These are phyloP conservation scores for Austrolebias charrua DNA, from an alignment of 2,797 vertebrate species.

Conservation along the genomic window DNA sequence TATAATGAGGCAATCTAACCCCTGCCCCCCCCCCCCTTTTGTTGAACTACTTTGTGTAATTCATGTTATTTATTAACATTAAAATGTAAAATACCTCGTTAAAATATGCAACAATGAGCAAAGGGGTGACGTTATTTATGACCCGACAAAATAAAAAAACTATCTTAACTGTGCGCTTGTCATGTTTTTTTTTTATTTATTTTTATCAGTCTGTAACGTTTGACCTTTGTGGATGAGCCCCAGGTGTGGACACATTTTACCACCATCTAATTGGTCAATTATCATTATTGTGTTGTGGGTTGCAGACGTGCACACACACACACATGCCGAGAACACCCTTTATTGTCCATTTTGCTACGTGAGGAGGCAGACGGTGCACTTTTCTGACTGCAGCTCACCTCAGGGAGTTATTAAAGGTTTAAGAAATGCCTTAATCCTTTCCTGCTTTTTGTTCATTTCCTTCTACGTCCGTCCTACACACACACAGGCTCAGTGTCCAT, in stretches of 20 bases:
- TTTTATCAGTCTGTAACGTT: slow-evolving; percentile 15
- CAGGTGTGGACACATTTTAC: slow-evolving; percentile 38
- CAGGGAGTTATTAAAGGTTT: slow-evolving; percentile 49
- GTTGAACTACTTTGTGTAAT: too few relatives aligned
- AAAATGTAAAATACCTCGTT: slow-evolving; percentile 3
- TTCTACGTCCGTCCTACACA: neutral
- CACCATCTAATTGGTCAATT: slow-evolving; percentile 55
- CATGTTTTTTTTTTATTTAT: slow-evolving; percentile 14
- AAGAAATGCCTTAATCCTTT: slow-evolving; percentile 23
- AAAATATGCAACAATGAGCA: neutral
- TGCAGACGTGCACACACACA: slow-evolving; percentile 6
- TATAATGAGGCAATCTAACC: neutral
- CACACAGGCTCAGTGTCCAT: slow-evolving; percentile 2
- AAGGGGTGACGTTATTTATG: slow-evolving; percentile 11
- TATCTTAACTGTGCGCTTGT: neutral
- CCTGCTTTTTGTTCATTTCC: slow-evolving; percentile 1
- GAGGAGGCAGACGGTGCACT: slow-evolving; percentile 36
- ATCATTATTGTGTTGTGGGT: slow-evolving; percentile 27
- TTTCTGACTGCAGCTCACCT: slow-evolving; percentile 29
- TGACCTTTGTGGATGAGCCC: slow-evolving; percentile 38
- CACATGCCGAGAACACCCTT: slow-evolving; percentile 2
- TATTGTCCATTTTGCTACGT: slow-evolving; percentile 50
- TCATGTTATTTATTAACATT: neutral
- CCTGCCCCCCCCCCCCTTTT: neutral
- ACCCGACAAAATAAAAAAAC: slow-evolving; percentile 15